A percentile compares a stretch with the other conserved stretches of the same genome.
Evolutionary conservation across 1,140 invertebrate genomes (phyloP).

Genomic region (Phocides pigmalion): DNA sequence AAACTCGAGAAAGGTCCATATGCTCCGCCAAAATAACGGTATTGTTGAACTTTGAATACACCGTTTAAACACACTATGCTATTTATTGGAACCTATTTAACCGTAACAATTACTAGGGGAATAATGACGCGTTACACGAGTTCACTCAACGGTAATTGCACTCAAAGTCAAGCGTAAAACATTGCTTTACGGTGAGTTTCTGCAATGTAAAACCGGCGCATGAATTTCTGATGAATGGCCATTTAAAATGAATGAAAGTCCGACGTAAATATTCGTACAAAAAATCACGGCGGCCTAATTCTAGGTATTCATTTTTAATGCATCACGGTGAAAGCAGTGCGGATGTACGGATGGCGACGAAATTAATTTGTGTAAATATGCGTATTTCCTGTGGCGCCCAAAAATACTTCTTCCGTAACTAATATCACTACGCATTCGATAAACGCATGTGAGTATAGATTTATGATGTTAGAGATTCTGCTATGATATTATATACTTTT

Average conservation of each 20-base stretch:
- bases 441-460: neutral
- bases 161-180: slow-evolving; percentile 32
- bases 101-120: slow-evolving; percentile 33
- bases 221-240: slow-evolving; percentile 22
- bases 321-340: neutral
- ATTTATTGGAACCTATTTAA: slow-evolving; percentile 33
- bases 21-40: slow-evolving; percentile 45
- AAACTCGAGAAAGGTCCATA: slow-evolving; percentile 52
- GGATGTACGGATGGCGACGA: slow-evolving; percentile 17
- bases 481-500: too few relatives aligned
- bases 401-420: slow-evolving; percentile 23
- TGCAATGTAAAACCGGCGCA: slow-evolving; percentile 27
- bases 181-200: slow-evolving; percentile 16
- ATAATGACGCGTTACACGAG: slow-evolving; percentile 29
- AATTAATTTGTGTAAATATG: slow-evolving; percentile 22
- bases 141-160: slow-evolving; percentile 34
- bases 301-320: slow-evolving; percentile 24
- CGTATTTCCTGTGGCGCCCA: slow-evolving; percentile 29
- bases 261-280: slow-evolving; percentile 17
- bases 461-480: neutral
- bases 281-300: slow-evolving; percentile 24
- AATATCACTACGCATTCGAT: neutral
- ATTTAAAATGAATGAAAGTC: slow-evolving; percentile 31
- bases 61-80: slow-evolving; percentile 22
- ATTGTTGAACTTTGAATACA: slow-evolving; percentile 45